Evolutionary conservation across 2,888 invertebrate species (phyloP).

Genomic region (Drosophila hamatofila): DNA sequence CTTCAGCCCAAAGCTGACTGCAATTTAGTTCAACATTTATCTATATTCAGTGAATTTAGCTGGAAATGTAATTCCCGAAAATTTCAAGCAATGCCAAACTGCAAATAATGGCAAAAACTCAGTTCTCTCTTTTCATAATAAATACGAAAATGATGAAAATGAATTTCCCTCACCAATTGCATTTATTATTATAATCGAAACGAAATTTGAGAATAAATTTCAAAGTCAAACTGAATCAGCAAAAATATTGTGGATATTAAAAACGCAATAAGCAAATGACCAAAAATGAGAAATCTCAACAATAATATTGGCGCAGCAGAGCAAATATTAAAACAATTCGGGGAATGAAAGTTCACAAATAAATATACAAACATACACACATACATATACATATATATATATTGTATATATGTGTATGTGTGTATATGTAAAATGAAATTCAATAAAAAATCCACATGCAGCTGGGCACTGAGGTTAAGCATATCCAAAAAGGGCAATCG

Average conservation of each 20-base stretch:
- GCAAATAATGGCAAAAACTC: background rate
- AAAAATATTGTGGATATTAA: constrained; percentile 3
- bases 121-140: background rate
- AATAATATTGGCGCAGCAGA: constrained; percentile 49
- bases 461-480: constrained; percentile 9
- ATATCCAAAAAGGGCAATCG: background rate
- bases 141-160: background rate
- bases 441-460: constrained; percentile 24
- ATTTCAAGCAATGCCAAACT: background rate
- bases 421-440: constrained; percentile 4
- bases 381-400: background rate
- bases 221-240: constrained; percentile 11
- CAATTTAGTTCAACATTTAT: background rate
- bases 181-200: constrained; percentile 6
- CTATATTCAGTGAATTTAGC: background rate
- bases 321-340: constrained; percentile 41
- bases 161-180: background rate
- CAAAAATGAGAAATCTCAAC: constrained; percentile 40
- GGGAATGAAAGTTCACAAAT: constrained; percentile 5
- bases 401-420: background rate
- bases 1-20: background rate
- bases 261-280: constrained; percentile 26
- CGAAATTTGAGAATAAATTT: background rate
- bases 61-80: background rate
- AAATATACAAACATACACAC: background rate